Conservation (phyloP, 1,140 invertebrate genomes). For the Venustaconcha ellipsiformis region DNA sequence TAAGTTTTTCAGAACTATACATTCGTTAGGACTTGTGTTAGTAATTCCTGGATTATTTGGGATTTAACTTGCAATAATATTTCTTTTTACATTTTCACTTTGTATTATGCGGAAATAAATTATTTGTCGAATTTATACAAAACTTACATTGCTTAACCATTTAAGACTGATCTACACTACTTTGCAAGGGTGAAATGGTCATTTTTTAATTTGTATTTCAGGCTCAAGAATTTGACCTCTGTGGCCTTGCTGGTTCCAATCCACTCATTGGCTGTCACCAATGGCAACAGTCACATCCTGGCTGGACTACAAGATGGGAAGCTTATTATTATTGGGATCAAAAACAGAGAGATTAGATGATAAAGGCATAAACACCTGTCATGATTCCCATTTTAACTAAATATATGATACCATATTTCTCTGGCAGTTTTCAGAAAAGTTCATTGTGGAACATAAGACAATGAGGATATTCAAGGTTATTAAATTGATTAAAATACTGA, state of each 20-base stretch:
- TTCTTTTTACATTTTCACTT: too few species aligned
- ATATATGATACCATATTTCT: too few species aligned
- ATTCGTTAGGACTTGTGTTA: too few species aligned
- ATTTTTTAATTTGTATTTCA: slow-evolving; percentile 37
- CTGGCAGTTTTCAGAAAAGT: too few species aligned
- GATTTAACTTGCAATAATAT: too few species aligned
- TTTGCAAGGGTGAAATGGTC: slow-evolving; percentile 55
- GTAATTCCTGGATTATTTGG: too few species aligned
- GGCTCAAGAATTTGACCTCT: slow-evolving; percentile 56
- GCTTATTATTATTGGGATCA: slow-evolving; percentile 72
- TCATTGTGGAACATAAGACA: too few species aligned
- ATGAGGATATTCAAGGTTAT: too few species aligned
- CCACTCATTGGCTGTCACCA: slow-evolving; percentile 73
- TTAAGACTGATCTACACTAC: background rate
- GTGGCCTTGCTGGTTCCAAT: slow-evolving; percentile 75
- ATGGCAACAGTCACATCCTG: slow-evolving; percentile 75
- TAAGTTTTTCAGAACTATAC: too few species aligned
- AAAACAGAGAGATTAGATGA: slow-evolving; percentile 40
- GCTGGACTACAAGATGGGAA: slow-evolving; percentile 75
- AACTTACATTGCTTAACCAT: background rate
- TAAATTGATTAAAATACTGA: too few species aligned
- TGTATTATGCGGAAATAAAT: too few species aligned
- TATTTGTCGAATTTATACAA: background rate
- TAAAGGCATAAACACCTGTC: slow-evolving; percentile 7
- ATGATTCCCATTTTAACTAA: too few species aligned